Percentiles rank a stretch among this genome's conserved stretches.
These are phyloP conservation scores for Lichenostomus cassidix DNA, from an alignment of 2,113 vertebrate species.

Conservation along the genomic window DNA sequence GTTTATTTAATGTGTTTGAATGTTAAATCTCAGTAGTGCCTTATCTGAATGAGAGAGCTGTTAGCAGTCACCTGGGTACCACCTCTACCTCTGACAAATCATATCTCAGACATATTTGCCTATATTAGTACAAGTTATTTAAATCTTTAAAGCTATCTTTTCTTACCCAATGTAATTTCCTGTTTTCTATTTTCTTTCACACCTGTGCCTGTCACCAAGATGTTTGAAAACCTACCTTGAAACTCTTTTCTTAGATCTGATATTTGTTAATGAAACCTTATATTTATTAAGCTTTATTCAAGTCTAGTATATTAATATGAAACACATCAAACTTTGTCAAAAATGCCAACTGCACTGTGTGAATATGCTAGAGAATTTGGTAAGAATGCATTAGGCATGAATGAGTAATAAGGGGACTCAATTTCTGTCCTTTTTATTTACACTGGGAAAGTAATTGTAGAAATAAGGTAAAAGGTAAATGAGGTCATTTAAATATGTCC, in stretches of 20 bases:
- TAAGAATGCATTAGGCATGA: not conserved
- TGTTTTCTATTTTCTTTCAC: not conserved
- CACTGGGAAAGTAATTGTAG: not conserved
- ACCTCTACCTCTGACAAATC: not conserved
- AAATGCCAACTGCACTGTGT: not conserved
- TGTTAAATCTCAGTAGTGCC: not conserved
- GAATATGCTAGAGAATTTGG: not conserved
- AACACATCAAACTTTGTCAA: not conserved
- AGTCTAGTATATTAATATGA: not conserved
- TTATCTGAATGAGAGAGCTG: not conserved
- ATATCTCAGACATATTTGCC: not conserved
- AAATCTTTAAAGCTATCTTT: not conserved
- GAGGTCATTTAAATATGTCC: not conserved
- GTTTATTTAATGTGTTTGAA: not conserved
- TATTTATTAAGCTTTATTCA: not conserved
- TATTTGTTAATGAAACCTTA: not conserved
- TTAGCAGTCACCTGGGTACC: not conserved
- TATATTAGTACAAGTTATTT: not conserved
- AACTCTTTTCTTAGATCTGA: not conserved
- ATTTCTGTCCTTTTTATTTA: not conserved
- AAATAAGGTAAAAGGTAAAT: not conserved
- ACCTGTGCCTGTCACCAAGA: not conserved
- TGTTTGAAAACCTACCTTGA: not conserved
- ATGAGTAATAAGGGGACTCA: not conserved
- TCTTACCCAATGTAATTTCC: not conserved